Percentiles rank a stretch among this genome's conserved stretches.
Conservation (phyloP, 2,113 vertebrate genomes). For the Periophthalmodon schlosseri region DNA sequence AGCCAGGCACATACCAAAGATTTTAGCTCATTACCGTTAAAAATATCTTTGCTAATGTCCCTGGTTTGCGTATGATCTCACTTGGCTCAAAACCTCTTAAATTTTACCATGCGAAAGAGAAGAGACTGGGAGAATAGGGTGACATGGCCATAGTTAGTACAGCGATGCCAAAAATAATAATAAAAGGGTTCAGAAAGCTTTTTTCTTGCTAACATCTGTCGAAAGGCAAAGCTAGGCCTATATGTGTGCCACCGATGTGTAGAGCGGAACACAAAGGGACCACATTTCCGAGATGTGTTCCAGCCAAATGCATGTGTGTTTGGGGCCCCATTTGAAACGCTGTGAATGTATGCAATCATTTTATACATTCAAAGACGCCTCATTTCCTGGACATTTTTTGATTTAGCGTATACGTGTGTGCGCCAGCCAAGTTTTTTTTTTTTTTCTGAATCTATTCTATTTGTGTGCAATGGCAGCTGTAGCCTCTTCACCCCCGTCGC, state of each 20-base stretch:
- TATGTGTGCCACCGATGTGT: conserved; percentile 42
- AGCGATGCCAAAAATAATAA: conserved; percentile 73
- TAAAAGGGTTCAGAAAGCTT: conserved; percentile 69
- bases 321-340: conserved; percentile 44
- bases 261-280: conserved; percentile 38
- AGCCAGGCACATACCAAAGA: conserved; percentile 69
- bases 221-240: conserved; percentile 41
- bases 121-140: conserved; percentile 42
- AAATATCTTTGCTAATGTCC: conserved; percentile 74
- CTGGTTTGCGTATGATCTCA: conserved; percentile 72
- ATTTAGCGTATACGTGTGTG: conserved; percentile 19
- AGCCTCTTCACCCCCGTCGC: conserved; percentile 66
- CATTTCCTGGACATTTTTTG: conserved; percentile 65
- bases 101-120: conserved; percentile 54
- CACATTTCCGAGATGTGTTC: conserved; percentile 66
- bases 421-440: conserved; percentile 28
- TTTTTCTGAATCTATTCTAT: conserved; percentile 51
- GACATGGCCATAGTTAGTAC: conserved; percentile 73
- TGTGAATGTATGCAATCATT: conserved; percentile 50
- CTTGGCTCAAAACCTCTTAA: conserved; percentile 74
- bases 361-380: conserved; percentile 47
- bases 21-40: conserved; percentile 77
- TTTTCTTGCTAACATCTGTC: conserved; percentile 79
- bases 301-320: conserved; percentile 38
- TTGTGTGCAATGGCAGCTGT: conserved; percentile 75